Evolutionary conservation across 2,113 vertebrate species (phyloP).

Genomic region (Shinisaurus crocodilurus): DNA sequence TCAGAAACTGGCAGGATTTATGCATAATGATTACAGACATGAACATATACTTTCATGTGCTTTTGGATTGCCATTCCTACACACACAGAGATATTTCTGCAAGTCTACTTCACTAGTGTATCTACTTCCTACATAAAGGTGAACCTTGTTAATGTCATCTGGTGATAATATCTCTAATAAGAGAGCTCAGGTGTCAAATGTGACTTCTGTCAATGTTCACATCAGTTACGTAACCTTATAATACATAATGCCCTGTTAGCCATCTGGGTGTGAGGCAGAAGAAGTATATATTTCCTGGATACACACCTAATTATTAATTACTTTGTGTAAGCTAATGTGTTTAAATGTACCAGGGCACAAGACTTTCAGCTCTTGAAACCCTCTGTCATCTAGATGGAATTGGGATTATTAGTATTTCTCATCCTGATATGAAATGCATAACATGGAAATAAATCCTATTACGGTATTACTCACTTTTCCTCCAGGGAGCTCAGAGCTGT

Average conservation of each 20-base stretch:
- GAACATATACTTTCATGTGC: background rate
- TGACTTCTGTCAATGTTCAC: background rate
- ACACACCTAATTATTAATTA: slow-evolving; percentile 14
- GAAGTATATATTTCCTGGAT: slow-evolving; percentile 3
- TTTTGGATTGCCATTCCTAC: background rate
- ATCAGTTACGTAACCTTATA: slow-evolving; percentile 2
- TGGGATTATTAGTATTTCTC: background rate
- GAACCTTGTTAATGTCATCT: background rate
- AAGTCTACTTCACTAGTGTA: background rate
- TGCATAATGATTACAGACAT: background rate
- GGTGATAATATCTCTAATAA: background rate
- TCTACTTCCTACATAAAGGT: background rate
- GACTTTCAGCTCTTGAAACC: background rate
- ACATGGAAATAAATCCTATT: background rate
- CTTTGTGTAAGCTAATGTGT: background rate
- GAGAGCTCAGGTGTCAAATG: background rate
- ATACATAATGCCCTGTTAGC: slow-evolving; percentile 11
- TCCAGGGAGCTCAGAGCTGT: background rate
- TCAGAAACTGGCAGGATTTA: background rate
- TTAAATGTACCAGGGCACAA: background rate
- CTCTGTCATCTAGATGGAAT: background rate
- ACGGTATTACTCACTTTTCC: background rate
- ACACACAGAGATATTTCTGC: background rate
- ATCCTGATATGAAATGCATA: background rate
- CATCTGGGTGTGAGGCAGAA: background rate